These are phyloP conservation scores for Taxidea taxus DNA, from an alignment of 2,113 vertebrate species.

Conservation along the genomic window DNA sequence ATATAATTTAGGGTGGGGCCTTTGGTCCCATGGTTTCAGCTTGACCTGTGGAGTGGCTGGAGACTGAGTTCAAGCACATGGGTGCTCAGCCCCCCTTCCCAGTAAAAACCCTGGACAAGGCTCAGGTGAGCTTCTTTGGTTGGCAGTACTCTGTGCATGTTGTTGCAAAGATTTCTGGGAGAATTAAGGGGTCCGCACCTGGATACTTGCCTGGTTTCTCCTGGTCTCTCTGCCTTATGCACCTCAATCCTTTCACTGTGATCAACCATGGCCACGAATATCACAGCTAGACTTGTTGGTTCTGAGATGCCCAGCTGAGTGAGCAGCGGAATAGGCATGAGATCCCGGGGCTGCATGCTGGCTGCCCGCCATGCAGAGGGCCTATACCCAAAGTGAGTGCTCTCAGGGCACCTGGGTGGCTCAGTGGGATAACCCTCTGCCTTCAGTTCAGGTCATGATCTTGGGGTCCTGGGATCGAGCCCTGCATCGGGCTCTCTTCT, in stretches of 20 bases:
- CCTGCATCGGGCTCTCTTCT: no score
- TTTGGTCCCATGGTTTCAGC: not conserved
- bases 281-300: not conserved
- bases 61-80: not conserved
- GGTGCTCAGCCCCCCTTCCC: not conserved
- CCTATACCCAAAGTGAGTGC: not conserved
- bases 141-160: not conserved
- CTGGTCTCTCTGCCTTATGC: not conserved
- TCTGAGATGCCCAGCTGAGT: not conserved
- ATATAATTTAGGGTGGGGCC: not conserved
- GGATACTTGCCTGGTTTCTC: not conserved
- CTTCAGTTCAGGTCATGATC: no score
- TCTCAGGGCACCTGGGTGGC: not conserved
- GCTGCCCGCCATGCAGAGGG: not conserved
- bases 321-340: not conserved
- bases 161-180: not conserved
- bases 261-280: not conserved
- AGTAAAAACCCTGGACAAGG: not conserved
- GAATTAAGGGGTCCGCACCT: not conserved
- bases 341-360: not conserved
- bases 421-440: no score
- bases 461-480: no score
- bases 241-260: not conserved
- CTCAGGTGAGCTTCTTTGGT: not conserved
- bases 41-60: not conserved